Base-by-base conservation (phyloP, 1,140 invertebrate genomes). In the Trypoxylus dichotomus region DNA sequence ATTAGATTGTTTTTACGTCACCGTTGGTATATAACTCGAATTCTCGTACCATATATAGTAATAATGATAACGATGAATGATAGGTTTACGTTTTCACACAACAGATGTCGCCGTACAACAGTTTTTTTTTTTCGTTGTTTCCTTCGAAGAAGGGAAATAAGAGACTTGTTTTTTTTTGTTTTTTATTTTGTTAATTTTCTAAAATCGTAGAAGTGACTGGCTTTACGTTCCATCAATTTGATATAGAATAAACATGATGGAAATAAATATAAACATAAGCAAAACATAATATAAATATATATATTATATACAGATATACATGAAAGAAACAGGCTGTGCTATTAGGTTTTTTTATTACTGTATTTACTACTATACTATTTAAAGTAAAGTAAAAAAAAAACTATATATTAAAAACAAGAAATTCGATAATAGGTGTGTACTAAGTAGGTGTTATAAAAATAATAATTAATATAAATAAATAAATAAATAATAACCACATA, bases 291-390 rank as follows among this genome's bases (percentile, higher is more conserved):
- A 29, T 27, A 68, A 68, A 25, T 68, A 27, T 68, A n/a, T n/a
- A 27, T 68, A 27, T 68, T 29, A 68, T 27, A 68, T 27, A 68
- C 21, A 68, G 27, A 68, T 27, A 68, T 13, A 68, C 47, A 29
- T 68, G 27, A 58, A 58, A 58, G 7, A 58, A 68, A 68, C 60
- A 68, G 60, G 60, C 60, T 68, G 60, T 68, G 60, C 24, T 68
- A 68, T 68, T 68, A 68, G 27, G 5, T 27, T 68, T 68, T 68
- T 68, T 68, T 68, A 63, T 68, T 27, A 29, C 24, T 27, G 15
- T 58, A 68, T 27, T 68, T 68, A 68, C 27, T 68, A 68, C 24
- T 25, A 68, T 68, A 58, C 15, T 68, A 68, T 25, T n/a, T n/a
- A 19, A 58, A 58, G 47, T 19, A 21, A 58, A 58, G 47, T 21